phyloP scores from a whole-genome alignment of 2,113 vertebrate genomes.

The Cephalopholis sonnerati region DNA sequence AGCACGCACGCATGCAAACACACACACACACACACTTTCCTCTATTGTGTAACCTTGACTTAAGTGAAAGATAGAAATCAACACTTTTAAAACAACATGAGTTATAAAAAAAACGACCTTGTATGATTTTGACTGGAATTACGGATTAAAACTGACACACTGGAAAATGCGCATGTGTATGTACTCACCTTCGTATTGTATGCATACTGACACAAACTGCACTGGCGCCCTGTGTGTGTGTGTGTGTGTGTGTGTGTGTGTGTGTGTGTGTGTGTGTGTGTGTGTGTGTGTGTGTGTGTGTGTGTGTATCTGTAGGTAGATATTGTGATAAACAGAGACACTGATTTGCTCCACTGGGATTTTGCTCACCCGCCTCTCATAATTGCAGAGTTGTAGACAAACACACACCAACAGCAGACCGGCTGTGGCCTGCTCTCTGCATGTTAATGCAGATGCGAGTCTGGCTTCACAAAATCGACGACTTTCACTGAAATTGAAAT shows the following conservation, averaged over 20 bases:
- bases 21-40: constrained; percentile 5
- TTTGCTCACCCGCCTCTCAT: constrained; percentile 40
- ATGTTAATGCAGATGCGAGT: constrained; percentile 47
- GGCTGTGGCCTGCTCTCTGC: constrained; percentile 27
- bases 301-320: constrained; percentile 39
- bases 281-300: background rate
- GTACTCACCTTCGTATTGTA: no score
- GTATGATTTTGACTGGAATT: constrained; percentile 3
- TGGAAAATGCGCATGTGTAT: background rate
- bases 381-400: constrained; percentile 51
- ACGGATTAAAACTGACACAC: background rate
- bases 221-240: background rate
- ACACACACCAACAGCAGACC: constrained; percentile 5
- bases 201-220: no score
- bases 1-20: background rate
- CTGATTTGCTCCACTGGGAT: constrained; percentile 60
- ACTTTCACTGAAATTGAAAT: background rate
- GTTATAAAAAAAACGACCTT: constrained; percentile 1
- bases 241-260: background rate
- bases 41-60: constrained; percentile 46
- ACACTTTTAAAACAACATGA: constrained; percentile 11
- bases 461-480: background rate
- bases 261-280: background rate
- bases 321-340: constrained; percentile 54
- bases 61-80: constrained; percentile 42